A percentile compares a stretch with the other conserved stretches of the same genome.
phyloP scores from a whole-genome alignment of 2,113 vertebrate genomes.

The Semnornis frantzii region DNA sequence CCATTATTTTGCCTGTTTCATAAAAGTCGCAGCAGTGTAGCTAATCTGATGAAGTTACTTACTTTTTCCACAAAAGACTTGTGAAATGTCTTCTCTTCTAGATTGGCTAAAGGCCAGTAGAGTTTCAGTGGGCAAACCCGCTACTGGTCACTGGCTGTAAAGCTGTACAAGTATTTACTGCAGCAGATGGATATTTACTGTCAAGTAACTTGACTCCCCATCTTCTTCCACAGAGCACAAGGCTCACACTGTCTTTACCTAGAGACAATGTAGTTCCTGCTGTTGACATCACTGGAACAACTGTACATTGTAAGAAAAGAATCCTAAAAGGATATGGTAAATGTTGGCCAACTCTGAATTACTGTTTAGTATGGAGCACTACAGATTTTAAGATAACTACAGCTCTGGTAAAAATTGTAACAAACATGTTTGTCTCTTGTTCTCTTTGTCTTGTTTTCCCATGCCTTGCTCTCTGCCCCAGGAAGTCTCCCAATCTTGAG shows the following conservation, averaged over 20 bases:
- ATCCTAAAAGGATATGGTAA: neutral
- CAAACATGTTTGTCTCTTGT: neutral
- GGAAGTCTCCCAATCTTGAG: constrained; percentile 88
- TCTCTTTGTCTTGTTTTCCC: neutral
- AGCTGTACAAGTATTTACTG: neutral
- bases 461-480: neutral
- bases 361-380: neutral
- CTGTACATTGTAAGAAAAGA: neutral
- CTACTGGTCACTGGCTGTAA: neutral
- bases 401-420: neutral
- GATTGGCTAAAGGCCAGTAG: neutral
- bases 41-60: neutral
- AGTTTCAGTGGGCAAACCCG: neutral
- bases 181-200: neutral
- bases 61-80: neutral
- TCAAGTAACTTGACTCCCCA: neutral
- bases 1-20: neutral
- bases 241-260: neutral
- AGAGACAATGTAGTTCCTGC: neutral
- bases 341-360: neutral
- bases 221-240: neutral
- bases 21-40: neutral
- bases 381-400: neutral
- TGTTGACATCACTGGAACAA: neutral
- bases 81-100: neutral